phyloP scores from a whole-genome alignment of 2,113 vertebrate species.

The Dipodomys stephensi region DNA sequence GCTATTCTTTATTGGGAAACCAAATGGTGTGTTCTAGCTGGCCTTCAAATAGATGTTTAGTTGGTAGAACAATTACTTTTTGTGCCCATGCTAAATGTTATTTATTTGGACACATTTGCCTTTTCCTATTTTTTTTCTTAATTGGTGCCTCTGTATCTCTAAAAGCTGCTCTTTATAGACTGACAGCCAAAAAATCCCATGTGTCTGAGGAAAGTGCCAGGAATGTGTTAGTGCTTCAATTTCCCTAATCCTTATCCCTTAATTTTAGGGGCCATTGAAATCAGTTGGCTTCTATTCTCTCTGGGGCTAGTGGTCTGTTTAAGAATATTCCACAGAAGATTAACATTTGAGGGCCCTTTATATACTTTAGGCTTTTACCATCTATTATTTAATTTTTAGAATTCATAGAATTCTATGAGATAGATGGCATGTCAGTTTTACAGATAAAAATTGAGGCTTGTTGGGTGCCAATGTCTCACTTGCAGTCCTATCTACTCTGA shows the following conservation, averaged over 20 bases:
- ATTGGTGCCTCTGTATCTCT: conserved; percentile 71
- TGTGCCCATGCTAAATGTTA: conserved; percentile 69
- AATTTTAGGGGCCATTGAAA: conserved; percentile 49
- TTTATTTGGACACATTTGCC: conserved; percentile 75
- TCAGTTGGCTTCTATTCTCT: conserved; percentile 1
- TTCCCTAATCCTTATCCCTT: conserved; percentile 36
- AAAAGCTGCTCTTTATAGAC: conserved; percentile 67
- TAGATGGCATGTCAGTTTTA: conserved; percentile 35
- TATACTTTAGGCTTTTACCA: background rate
- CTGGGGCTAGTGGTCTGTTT: background rate
- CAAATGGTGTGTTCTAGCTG: conserved; percentile 57
- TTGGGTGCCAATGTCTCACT: conserved; percentile 4
- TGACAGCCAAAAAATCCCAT: conserved; percentile 59
- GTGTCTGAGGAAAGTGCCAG: conserved; percentile 61
- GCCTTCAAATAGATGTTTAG: conserved; percentile 65
- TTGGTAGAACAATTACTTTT: conserved; percentile 70
- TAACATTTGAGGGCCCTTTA: conserved; percentile 34
- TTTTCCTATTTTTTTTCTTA: conserved; percentile 75
- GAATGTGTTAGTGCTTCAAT: conserved; percentile 47
- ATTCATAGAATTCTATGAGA: conserved; percentile 46
- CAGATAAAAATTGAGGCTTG: conserved; percentile 33
- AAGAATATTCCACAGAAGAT: conserved; percentile 5
- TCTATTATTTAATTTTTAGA: background rate
- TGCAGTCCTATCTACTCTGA: background rate
- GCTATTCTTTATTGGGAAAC: conserved; percentile 37